A percentile compares a stretch with the other conserved stretches of the same genome.
Evolutionary conservation across 2,888 invertebrate genomes (phyloP).

Genomic region (Cerastis leucographa): DNA sequence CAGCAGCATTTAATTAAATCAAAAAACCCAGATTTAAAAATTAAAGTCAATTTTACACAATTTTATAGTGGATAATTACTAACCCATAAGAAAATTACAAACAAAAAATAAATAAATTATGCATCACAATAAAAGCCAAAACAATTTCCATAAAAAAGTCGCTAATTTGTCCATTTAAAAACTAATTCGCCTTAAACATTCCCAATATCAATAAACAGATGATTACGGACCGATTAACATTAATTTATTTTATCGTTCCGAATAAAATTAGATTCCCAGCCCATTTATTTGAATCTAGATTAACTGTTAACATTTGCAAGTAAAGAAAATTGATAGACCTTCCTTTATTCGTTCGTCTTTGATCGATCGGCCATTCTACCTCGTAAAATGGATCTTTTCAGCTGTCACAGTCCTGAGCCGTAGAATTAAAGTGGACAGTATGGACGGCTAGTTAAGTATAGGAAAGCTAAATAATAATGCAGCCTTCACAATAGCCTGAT

Average conservation of each 20-base stretch:
- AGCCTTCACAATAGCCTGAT: slow-evolving; percentile 76
- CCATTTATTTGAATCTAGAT: slow-evolving; percentile 55
- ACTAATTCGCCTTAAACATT: slow-evolving; percentile 33
- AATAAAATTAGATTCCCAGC: slow-evolving; percentile 32
- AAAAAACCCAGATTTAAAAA: not conserved
- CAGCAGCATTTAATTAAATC: slow-evolving; percentile 12
- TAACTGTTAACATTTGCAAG: slow-evolving; percentile 52
- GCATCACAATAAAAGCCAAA: slow-evolving; percentile 16
- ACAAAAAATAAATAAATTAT: slow-evolving; percentile 14
- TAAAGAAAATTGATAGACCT: slow-evolving; percentile 64
- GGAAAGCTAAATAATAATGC: slow-evolving; percentile 79
- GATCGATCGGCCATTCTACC: slow-evolving; percentile 75
- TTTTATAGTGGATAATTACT: slow-evolving; percentile 17
- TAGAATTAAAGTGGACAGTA: slow-evolving; percentile 77
- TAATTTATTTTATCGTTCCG: slow-evolving; percentile 51
- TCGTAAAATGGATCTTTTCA: slow-evolving; percentile 78
- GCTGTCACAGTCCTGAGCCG: slow-evolving; percentile 74
- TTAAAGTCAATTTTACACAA: not conserved
- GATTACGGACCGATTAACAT: slow-evolving; percentile 40
- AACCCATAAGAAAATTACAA: not conserved
- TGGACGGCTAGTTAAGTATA: slow-evolving; percentile 72
- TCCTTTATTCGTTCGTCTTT: slow-evolving; percentile 66
- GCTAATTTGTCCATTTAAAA: slow-evolving; percentile 52
- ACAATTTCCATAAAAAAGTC: slow-evolving; percentile 25
- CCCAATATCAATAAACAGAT: slow-evolving; percentile 48